Evolutionary conservation across 2,113 vertebrate genomes (phyloP), one percentile per base, ranked within the genome.

Genomic region (Empidonax traillii): DNA sequence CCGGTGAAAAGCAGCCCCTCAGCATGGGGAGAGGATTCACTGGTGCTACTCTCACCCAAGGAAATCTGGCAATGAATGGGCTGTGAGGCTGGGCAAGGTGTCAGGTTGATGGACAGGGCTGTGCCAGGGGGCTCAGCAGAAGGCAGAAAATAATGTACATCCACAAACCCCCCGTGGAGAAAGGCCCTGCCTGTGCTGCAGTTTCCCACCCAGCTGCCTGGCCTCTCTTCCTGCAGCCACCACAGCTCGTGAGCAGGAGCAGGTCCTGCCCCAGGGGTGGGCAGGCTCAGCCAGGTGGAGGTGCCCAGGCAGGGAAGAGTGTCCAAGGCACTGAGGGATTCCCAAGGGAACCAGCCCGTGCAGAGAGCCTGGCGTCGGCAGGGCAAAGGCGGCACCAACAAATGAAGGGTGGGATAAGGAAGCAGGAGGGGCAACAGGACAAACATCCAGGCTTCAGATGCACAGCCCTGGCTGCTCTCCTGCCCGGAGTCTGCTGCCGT

Each of bases 311-410:
- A 55, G 43, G 37, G 22, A 72, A 66, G 39, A 62, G 44, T 3
- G 8, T 41, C 62, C 39, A 87, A 41, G 62, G 52, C 56, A 39
- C 43, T 8, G 1, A 25, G 10, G 69, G 67, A 28, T 3, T 8
- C 53, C 35, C 2, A 1, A 44, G 19, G 58, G 58, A 75, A 18
- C 13, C 53, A 76, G 63, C 30, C 66, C 27, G 9, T 3, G 28
- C n/a, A 62, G 47, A 58, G 15, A 61, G 25, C 15, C 49, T 9
- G 5, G 23, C 3, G 1, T 5, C 0, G 0, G 43, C 76, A 75
- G 33, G 43, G 30, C 55, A 80, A 53, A 83, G 65, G 39, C 1
- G 0, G 67, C 39, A 68, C 25, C 0, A 2, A 82, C 14, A 82
- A 69, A 49, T 10, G 31, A 67, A 55, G 31, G 46, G 44, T 28